Base-by-base conservation (phyloP, 2,797 vertebrate genomes). In the Acrocephalus scirpaceus region DNA sequence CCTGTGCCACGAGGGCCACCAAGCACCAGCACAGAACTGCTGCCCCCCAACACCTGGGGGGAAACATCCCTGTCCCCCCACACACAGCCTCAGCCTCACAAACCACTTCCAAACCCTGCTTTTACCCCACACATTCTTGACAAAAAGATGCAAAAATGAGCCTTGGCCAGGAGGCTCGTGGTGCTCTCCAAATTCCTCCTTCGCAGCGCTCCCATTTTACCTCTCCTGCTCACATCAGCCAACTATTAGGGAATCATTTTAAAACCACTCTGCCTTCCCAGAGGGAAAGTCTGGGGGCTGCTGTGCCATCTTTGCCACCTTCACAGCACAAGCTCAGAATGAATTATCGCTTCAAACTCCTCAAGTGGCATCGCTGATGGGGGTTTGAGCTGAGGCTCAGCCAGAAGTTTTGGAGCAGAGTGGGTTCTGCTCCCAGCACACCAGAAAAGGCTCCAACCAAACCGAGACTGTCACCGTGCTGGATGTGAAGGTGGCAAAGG, bases 391-490 rank as follows among this genome's bases (percentile, higher is more conserved):
- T 2, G 9, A 88, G 62, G 76, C 82, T 83, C 48, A 16, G 29
- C 30, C 57, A 16, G 15, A 38, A 72, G 42, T 30, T 65, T 4
- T 10, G 60, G 2, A 65, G 64, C 71, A 0, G 29, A 78, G 30
- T 18, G 65, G 2, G 3, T 50, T 79, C 26, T 58, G 69, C 72
- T 74, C 66, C 66, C 69, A 77, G 18, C 22, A 17, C 6, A 4
- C 25, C 50, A 20, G 22, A 60, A 5, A 36, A 69, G 27, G 5
- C 29, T 56, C 72, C 42, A 16, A 1, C 17, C 25, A 30, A 53
- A 8, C 20, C 0, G 0, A n/a, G 40, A 7, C 21, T 16, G 32
- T 17, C 30, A 27, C 51, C 12, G 3, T 3, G 10, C 11, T 1
- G 60, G 61, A 25, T 11, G 26, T 3, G 9, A 66, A 53, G 30